Conservation (phyloP, 1,140 invertebrate genomes). For the Drosophila ogumai region DNA sequence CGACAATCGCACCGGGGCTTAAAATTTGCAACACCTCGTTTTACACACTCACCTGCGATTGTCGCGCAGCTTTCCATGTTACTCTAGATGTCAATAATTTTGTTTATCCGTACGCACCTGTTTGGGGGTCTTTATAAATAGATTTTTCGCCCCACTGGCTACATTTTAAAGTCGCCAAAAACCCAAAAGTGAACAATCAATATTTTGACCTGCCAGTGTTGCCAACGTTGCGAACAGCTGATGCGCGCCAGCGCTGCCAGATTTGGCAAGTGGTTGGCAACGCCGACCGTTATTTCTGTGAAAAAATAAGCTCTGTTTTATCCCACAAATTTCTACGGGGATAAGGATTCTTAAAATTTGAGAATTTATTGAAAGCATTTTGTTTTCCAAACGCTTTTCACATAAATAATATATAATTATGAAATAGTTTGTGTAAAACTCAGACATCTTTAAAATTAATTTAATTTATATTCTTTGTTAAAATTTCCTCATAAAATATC, state of each 20-base stretch:
- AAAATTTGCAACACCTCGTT: neutral
- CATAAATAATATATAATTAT: no score
- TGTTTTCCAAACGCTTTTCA: no score
- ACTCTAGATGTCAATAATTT: neutral
- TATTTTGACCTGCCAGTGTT: constrained; percentile 40
- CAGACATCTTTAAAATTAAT: no score
- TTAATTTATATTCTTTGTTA: no score
- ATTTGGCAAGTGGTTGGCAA: constrained; percentile 15
- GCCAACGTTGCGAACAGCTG: constrained; percentile 26
- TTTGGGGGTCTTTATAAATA: neutral
- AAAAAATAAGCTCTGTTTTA: no score
- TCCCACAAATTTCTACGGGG: no score
- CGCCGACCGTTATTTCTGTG: no score
- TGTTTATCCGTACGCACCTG: neutral
- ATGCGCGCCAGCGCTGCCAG: constrained; percentile 23
- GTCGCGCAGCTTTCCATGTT: constrained; percentile 21
- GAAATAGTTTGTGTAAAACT: no score
- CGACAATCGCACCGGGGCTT: constrained; percentile 16
- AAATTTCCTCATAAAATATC: no score
- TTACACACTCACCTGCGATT: constrained; percentile 15
- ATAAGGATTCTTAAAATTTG: no score
- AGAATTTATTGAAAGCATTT: no score
- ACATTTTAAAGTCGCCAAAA: constrained; percentile 41
- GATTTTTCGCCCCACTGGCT: constrained; percentile 7
- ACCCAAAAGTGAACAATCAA: constrained; percentile 41